phyloP scores from a whole-genome alignment of 2,888 invertebrate genomes.

The Caenorhabditis sp. region DNA sequence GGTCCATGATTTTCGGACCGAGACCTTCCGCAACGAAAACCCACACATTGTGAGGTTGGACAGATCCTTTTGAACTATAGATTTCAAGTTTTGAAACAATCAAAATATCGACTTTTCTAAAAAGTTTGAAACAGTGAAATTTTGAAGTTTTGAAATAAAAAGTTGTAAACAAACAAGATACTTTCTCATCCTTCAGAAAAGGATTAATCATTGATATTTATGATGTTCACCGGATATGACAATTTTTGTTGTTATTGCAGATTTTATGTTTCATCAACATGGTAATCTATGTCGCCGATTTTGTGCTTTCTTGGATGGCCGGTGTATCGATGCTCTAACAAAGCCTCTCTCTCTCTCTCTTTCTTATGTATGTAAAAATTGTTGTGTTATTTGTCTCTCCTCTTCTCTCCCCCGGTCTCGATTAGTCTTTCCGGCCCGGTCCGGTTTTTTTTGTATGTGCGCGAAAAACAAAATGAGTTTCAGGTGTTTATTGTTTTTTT shows the following conservation, averaged over 20 bases:
- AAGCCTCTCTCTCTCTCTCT: conserved; percentile 6
- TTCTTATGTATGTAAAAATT: neutral
- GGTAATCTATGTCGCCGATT: conserved; percentile 60
- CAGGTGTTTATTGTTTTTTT: neutral
- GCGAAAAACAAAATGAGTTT: neutral
- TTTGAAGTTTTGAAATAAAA: too few species aligned
- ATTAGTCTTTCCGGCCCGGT: neutral
- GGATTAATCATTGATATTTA: neutral
- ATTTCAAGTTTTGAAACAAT: too few species aligned
- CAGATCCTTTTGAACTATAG: too few species aligned
- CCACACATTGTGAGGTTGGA: too few species aligned
- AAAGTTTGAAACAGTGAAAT: neutral
- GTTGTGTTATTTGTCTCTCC: too few species aligned
- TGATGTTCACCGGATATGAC: neutral
- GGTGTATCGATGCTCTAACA: conserved; percentile 63
- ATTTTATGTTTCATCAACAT: conserved; percentile 62
- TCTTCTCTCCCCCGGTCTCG: neutral
- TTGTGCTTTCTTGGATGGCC: conserved; percentile 59
- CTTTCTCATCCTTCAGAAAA: neutral
- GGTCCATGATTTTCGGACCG: too few species aligned
- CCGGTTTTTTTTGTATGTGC: neutral
- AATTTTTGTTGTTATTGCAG: conserved; percentile 41
- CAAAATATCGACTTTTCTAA: too few species aligned
- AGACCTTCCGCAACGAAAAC: too few species aligned
- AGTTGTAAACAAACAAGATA: neutral